phyloP scores from a whole-genome alignment of 1,140 invertebrate genomes.

The Vollenhovia emeryi region DNA sequence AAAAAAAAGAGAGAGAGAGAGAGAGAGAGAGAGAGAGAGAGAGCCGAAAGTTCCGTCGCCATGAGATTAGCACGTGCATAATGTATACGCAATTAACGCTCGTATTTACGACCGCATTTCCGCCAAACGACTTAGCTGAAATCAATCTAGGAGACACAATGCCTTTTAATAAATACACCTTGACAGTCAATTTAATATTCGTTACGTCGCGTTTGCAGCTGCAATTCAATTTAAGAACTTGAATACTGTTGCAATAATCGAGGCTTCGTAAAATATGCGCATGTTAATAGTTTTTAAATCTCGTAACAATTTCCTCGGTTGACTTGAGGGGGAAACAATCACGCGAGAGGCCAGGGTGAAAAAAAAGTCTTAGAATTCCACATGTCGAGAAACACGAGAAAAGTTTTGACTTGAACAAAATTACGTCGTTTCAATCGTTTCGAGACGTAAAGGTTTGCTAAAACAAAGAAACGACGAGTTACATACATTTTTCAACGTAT shows the following conservation, averaged over 20 bases:
- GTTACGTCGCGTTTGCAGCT: not conserved
- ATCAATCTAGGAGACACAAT: not conserved
- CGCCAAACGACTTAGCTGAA: not conserved
- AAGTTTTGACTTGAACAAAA: not conserved
- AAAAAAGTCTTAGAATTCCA: not conserved
- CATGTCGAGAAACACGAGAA: not conserved
- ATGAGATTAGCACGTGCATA: slow-evolving; percentile 33
- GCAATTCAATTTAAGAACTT: not conserved
- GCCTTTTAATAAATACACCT: not conserved
- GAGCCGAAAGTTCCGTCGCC: not conserved
- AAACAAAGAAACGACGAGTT: not conserved
- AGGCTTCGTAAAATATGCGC: too few relatives aligned
- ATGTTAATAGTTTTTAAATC: too few relatives aligned
- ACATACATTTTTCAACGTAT: not conserved
- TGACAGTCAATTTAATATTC: not conserved
- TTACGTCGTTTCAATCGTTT: not conserved
- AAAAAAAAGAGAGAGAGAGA: too few relatives aligned
- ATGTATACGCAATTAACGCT: slow-evolving; percentile 25
- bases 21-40: too few relatives aligned
- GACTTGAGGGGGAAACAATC: too few relatives aligned
- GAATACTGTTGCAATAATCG: too few relatives aligned
- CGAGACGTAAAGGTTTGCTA: not conserved
- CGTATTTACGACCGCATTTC: not conserved
- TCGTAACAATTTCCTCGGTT: too few relatives aligned
- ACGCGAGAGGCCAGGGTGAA: too few relatives aligned